Evolutionary conservation across 2,888 invertebrate genomes (phyloP).

Genomic region (Xanthia togata): DNA sequence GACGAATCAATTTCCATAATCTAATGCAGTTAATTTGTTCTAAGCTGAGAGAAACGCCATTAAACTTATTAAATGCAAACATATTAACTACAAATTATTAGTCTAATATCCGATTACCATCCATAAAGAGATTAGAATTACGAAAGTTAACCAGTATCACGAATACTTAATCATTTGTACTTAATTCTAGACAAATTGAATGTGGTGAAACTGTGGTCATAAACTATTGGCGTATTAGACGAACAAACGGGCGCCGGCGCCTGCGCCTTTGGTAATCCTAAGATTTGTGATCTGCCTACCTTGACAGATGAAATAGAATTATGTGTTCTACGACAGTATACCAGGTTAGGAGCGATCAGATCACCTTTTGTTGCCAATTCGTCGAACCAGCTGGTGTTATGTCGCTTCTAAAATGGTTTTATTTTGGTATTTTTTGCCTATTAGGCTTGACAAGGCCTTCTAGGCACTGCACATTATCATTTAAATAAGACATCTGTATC

Average conservation of each 20-base stretch:
- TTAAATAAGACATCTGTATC: conserved; percentile 44
- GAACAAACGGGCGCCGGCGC: conserved; percentile 62
- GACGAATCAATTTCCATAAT: conserved; percentile 15
- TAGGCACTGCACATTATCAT: conserved; percentile 39
- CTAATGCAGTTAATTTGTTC: conserved; percentile 13
- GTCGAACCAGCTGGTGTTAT: conserved; percentile 48
- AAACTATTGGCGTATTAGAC: conserved; percentile 42
- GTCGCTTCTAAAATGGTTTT: conserved; percentile 38
- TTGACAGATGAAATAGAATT: conserved; percentile 47
- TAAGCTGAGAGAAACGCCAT: conserved; percentile 18
- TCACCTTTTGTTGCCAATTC: conserved; percentile 53
- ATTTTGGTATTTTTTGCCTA: conserved; percentile 52
- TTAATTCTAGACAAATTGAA: conserved; percentile 60
- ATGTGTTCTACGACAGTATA: conserved; percentile 31
- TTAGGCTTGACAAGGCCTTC: conserved; percentile 51
- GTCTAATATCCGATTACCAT: conserved; percentile 47
- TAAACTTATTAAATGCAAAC: conserved; percentile 30
- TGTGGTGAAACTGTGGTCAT: conserved; percentile 54
- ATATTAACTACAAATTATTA: conserved; percentile 43
- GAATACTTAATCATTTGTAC: conserved; percentile 52
- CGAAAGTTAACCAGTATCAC: conserved; percentile 39
- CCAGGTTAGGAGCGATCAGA: conserved; percentile 16
- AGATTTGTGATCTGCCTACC: conserved; percentile 65
- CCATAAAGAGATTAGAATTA: conserved; percentile 52
- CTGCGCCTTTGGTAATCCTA: conserved; percentile 55